Evolutionary conservation across 1,140 invertebrate species (phyloP).

Genomic region (Pantala flavescens): DNA sequence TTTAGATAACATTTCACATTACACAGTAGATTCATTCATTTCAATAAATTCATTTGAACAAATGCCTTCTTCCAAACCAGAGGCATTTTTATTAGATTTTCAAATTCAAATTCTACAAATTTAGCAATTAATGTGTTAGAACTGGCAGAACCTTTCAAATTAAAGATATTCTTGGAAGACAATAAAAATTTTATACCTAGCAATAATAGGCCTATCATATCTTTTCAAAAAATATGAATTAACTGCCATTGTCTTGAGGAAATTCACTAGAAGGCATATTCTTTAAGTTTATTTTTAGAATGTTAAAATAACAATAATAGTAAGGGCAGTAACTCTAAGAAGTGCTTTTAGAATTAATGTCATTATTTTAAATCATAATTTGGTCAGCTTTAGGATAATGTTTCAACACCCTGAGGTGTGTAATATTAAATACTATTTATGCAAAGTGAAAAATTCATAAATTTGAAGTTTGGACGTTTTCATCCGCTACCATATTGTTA

Average conservation of each 20-base stretch:
- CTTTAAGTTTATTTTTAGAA: too few species aligned
- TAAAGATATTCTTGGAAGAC: too few species aligned
- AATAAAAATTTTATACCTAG: too few species aligned
- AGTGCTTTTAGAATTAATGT: background rate
- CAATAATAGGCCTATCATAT: too few species aligned
- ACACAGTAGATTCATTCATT: background rate
- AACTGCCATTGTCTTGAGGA: too few species aligned
- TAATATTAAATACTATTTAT: background rate
- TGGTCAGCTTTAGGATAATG: background rate
- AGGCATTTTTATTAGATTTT: background rate
- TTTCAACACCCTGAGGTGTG: background rate
- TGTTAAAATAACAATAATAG: too few species aligned
- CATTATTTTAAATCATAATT: background rate
- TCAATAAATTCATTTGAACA: background rate
- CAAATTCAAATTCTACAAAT: too few species aligned
- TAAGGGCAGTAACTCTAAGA: background rate
- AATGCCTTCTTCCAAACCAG: background rate
- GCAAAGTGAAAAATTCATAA: constrained; percentile 7
- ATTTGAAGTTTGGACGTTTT: constrained; percentile 7
- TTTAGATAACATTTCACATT: background rate
- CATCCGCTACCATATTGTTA: background rate
- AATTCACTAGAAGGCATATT: too few species aligned
- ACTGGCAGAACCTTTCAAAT: too few species aligned
- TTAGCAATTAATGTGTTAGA: too few species aligned
- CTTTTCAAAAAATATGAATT: too few species aligned